Conservation (phyloP, 2,888 invertebrate species). For the Theretra japonica region DNA sequence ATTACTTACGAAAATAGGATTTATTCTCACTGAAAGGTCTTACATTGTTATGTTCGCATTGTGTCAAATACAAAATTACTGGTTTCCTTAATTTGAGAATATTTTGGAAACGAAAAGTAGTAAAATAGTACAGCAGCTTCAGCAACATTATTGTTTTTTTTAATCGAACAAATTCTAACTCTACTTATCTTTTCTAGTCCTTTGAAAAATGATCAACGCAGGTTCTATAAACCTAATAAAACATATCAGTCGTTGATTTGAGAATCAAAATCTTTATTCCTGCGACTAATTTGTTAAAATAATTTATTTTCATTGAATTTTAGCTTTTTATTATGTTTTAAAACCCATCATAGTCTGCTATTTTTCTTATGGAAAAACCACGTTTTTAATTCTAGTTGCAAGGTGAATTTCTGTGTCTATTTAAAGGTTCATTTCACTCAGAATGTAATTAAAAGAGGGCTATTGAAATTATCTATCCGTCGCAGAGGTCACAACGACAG, state of each 20-base stretch:
- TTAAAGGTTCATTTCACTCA: background rate
- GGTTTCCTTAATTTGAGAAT: background rate
- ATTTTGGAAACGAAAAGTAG: background rate
- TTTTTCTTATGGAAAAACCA: background rate
- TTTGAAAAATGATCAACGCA: too few species aligned
- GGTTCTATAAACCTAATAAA: too few species aligned
- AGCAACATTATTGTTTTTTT: background rate
- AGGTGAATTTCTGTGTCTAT: background rate
- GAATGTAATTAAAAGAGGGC: background rate
- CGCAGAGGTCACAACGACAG: slow-evolving; percentile 14
- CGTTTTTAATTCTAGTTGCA: too few species aligned
- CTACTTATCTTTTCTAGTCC: too few species aligned
- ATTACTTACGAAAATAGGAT: slow-evolving; percentile 7
- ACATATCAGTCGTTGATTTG: too few species aligned
- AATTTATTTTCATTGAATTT: too few species aligned
- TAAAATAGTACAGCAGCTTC: background rate
- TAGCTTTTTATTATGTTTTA: too few species aligned
- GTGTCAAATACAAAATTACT: background rate
- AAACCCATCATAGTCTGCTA: background rate
- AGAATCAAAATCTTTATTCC: too few species aligned
- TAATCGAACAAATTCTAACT: too few species aligned
- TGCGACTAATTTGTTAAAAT: too few species aligned
- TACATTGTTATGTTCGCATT: slow-evolving; percentile 4
- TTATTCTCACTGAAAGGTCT: background rate
- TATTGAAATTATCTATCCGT: background rate